Evolutionary conservation across 1,140 invertebrate species (phyloP).

Genomic region (Popillia japonica): DNA sequence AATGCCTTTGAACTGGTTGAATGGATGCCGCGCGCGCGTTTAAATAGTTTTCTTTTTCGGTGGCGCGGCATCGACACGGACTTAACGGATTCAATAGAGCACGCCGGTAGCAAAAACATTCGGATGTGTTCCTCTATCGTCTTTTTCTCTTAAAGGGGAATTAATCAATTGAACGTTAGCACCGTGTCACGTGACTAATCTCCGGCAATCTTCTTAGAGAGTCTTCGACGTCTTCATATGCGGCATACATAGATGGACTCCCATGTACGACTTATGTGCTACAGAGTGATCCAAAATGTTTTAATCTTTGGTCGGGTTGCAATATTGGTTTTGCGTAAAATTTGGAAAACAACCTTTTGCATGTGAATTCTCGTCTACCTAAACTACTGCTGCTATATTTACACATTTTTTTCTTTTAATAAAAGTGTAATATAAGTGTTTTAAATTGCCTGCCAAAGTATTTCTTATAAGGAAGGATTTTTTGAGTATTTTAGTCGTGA

Average conservation of each 20-base stretch:
- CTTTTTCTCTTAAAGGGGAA: slow-evolving; percentile 27
- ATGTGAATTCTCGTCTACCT: too few species aligned
- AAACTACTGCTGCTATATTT: too few species aligned
- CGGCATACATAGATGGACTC: background rate
- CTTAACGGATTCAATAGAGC: slow-evolving; percentile 23
- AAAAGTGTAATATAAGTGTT: too few species aligned
- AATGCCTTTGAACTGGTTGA: slow-evolving; percentile 36
- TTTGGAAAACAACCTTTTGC: too few species aligned
- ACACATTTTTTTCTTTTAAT: too few species aligned
- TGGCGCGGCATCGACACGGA: background rate
- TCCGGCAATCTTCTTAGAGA: slow-evolving; percentile 17
- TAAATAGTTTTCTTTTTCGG: slow-evolving; percentile 37
- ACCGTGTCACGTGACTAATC: slow-evolving; percentile 39
- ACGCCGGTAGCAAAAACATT: slow-evolving; percentile 39
- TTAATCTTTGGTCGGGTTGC: too few species aligned
- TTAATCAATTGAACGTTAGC: slow-evolving; percentile 38
- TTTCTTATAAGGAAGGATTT: too few species aligned
- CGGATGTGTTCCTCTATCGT: slow-evolving; percentile 13
- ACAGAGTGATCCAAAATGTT: too few species aligned
- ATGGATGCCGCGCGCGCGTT: slow-evolving; percentile 31
- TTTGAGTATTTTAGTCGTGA: too few species aligned
- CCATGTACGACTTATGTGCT: too few species aligned
- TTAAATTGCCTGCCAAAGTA: too few species aligned
- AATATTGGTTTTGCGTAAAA: too few species aligned
- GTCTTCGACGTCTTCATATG: slow-evolving; percentile 32